Evolutionary conservation across 2,797 vertebrate genomes (phyloP).

Genomic region (Pipistrellus nathusii): DNA sequence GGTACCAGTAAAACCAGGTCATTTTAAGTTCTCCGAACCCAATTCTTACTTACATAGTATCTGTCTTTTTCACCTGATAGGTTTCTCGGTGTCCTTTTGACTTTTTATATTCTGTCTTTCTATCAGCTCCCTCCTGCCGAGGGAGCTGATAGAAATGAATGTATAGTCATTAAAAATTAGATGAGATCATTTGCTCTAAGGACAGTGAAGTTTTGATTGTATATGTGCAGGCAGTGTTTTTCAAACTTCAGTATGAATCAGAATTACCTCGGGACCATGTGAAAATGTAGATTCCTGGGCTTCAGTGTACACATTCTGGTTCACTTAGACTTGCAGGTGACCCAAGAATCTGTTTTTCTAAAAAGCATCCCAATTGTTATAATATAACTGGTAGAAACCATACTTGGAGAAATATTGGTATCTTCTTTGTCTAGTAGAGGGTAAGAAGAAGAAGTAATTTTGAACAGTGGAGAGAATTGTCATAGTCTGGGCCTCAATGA

Average conservation of each 20-base stretch:
- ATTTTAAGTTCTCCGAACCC: background rate
- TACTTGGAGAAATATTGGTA: background rate
- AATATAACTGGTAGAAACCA: background rate
- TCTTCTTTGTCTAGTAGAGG: background rate
- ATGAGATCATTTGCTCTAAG: background rate
- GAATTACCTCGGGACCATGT: background rate
- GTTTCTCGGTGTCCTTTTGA: too few species aligned
- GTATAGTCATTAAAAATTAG: background rate
- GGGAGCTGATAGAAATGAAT: too few species aligned
- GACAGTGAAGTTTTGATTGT: background rate
- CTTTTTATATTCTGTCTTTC: too few species aligned
- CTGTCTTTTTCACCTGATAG: too few species aligned
- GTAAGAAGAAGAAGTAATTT: background rate
- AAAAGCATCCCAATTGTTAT: background rate
- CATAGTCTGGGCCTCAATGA: background rate
- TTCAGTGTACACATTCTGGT: background rate
- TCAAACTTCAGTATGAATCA: background rate
- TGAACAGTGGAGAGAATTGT: background rate
- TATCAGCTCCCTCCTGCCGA: background rate
- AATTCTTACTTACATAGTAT: too few species aligned
- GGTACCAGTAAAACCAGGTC: background rate
- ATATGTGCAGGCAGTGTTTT: background rate
- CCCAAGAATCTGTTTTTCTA: background rate
- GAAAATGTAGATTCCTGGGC: background rate
- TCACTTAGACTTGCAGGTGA: background rate